Evolutionary conservation across 53 echinoderm and acorn worm genomes (phyloP).

Genomic region (Arbacia lixula): DNA sequence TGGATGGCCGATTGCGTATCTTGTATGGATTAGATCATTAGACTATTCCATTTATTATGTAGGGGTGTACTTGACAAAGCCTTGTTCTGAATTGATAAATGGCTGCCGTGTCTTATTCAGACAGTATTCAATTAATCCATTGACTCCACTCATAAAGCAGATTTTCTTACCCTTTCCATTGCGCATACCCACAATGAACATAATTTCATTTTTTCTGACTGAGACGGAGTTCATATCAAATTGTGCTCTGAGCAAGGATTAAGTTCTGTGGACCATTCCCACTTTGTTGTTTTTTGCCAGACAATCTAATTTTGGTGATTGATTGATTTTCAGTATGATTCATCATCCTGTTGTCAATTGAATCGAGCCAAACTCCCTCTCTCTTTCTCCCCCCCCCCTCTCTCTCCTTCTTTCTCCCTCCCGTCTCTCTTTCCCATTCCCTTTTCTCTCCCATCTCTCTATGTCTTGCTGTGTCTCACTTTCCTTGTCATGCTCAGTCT

Average conservation of each 20-base stretch:
- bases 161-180: no score
- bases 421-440: background rate
- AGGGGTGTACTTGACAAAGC: slow-evolving; percentile 41
- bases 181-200: slow-evolving; percentile 33
- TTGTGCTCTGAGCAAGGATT: slow-evolving; percentile 54
- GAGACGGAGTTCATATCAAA: slow-evolving; percentile 22
- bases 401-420: background rate
- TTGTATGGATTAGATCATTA: slow-evolving; percentile 61
- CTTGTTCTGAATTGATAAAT: slow-evolving; percentile 35
- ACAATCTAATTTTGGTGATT: slow-evolving; percentile 61
- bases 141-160: slow-evolving; percentile 7
- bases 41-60: slow-evolving; percentile 22
- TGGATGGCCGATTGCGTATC: slow-evolving; percentile 61
- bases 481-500: background rate
- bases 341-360: slow-evolving; percentile 60
- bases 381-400: background rate
- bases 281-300: slow-evolving; percentile 57
- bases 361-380: slow-evolving; percentile 27
- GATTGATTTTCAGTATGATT: slow-evolving; percentile 55
- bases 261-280: slow-evolving; percentile 42
- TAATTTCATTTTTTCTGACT: slow-evolving; percentile 1
- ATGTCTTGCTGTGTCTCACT: background rate
- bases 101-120: background rate
- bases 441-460: background rate
- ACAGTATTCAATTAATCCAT: slow-evolving; percentile 39